These are phyloP conservation scores for Temnothorax rugatulus DNA, from an alignment of 2,888 invertebrate species.

Conservation along the genomic window DNA sequence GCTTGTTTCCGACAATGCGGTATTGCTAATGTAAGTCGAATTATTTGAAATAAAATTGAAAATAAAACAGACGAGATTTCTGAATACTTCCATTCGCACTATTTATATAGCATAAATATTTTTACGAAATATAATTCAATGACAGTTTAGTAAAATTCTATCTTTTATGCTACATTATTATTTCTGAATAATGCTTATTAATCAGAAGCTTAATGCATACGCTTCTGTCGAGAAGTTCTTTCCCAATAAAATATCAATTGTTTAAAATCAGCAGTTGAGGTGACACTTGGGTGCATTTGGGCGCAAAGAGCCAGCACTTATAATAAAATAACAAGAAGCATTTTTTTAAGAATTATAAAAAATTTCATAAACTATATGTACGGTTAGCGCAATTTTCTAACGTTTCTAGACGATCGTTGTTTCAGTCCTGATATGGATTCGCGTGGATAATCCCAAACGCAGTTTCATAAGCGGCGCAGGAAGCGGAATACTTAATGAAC, in stretches of 20 bases:
- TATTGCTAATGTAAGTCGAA: not conserved
- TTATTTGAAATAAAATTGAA: not conserved
- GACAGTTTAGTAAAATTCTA: not conserved
- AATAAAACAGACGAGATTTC: not conserved
- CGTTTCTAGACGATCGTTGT: not conserved
- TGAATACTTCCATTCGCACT: not conserved
- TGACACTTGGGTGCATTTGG: not conserved
- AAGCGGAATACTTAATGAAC: conserved; percentile 36
- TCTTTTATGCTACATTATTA: conserved; percentile 4
- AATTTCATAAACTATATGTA: not conserved
- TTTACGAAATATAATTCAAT: not conserved
- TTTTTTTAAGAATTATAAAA: not conserved
- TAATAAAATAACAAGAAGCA: not conserved
- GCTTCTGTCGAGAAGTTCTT: not conserved
- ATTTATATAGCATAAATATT: not conserved
- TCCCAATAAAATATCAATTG: not conserved
- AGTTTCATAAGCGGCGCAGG: conserved; percentile 28
- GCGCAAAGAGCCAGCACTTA: not conserved
- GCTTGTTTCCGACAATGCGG: not conserved
- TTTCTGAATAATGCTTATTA: not conserved
- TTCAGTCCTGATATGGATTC: conserved; percentile 24
- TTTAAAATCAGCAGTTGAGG: not conserved
- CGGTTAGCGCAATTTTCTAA: not conserved
- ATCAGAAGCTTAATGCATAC: not conserved
- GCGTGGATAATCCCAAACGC: conserved; percentile 4